Conservation (phyloP, 1,140 invertebrate genomes). For the Fragariocoptes setiger region DNA sequence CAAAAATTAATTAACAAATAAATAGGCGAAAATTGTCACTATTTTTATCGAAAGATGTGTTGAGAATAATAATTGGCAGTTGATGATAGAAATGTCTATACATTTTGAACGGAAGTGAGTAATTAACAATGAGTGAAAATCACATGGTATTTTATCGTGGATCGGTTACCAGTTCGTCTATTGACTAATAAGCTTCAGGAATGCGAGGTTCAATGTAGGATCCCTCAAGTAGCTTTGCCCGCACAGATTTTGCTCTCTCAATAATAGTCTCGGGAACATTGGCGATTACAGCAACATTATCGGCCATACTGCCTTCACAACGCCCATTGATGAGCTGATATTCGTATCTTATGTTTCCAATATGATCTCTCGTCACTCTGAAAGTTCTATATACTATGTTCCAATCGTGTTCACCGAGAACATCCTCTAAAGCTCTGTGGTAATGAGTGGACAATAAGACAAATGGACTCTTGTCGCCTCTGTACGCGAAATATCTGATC, state of each 20-base stretch:
- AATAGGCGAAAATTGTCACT: too few species aligned
- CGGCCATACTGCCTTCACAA: conserved; percentile 24
- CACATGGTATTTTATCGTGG: too few species aligned
- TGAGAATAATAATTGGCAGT: too few species aligned
- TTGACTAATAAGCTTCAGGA: too few species aligned
- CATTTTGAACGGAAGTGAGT: too few species aligned
- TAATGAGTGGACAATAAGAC: conserved; percentile 44
- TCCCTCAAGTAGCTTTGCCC: neutral
- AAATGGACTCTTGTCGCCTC: conserved; percentile 28
- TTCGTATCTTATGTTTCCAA: conserved; percentile 25
- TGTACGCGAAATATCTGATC: conserved; percentile 27
- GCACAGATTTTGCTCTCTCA: conserved; percentile 11
- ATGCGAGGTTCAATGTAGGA: too few species aligned
- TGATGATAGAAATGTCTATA: too few species aligned
- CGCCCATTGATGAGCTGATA: conserved; percentile 24
- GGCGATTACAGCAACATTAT: conserved; percentile 19
- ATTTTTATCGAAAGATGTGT: too few species aligned
- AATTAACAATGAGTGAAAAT: too few species aligned
- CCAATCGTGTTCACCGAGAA: conserved; percentile 21
- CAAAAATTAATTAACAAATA: too few species aligned
- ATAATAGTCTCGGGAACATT: conserved; percentile 18
- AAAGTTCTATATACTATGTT: conserved; percentile 15
- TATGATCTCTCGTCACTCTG: conserved; percentile 16
- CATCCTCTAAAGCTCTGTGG: conserved; percentile 21
- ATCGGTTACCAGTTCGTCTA: too few species aligned